Evolutionary conservation across 2,888 invertebrate species (phyloP).

Genomic region (Caenorhabditis doughertyi): DNA sequence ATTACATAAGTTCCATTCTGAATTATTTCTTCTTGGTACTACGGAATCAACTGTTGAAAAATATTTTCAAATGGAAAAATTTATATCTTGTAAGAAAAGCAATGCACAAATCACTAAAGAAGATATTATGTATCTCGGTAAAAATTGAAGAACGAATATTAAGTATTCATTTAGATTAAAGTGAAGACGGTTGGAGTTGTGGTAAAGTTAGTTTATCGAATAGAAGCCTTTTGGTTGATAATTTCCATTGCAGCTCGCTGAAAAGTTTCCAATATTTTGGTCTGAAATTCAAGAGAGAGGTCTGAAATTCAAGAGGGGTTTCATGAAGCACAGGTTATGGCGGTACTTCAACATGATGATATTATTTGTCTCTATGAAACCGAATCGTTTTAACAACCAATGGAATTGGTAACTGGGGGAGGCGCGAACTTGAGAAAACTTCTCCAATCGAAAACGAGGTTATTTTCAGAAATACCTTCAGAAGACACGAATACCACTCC

Average conservation of each 20-base stretch:
- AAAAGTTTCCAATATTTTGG: conserved; percentile 27
- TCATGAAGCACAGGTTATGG: conserved; percentile 33
- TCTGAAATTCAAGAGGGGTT: conserved; percentile 10
- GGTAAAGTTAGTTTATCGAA: neutral
- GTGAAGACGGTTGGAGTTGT: conserved; percentile 22
- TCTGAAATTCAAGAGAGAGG: conserved; percentile 4
- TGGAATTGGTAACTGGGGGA: conserved; percentile 40
- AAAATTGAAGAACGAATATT: conserved; percentile 5
- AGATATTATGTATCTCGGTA: conserved; percentile 13
- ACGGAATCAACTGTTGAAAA: conserved; percentile 8
- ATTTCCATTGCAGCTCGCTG: conserved; percentile 6
- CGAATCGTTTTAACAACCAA: conserved; percentile 27
- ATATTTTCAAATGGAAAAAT: conserved; percentile 22
- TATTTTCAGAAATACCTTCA: conserved; percentile 29
- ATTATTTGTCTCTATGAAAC: conserved; percentile 34
- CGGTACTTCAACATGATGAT: conserved; percentile 12
- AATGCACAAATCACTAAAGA: neutral
- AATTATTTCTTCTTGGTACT: conserved; percentile 20
- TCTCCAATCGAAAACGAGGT: too few species aligned
- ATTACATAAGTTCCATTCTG: conserved; percentile 12
- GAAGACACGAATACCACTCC: too few species aligned
- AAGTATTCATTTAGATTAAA: conserved; percentile 7
- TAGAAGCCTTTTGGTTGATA: neutral
- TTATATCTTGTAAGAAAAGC: conserved; percentile 29
- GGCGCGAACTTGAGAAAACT: conserved; percentile 21